phyloP scores from a whole-genome alignment of 2,113 vertebrate species.

The Aspidoscelis tigris region DNA sequence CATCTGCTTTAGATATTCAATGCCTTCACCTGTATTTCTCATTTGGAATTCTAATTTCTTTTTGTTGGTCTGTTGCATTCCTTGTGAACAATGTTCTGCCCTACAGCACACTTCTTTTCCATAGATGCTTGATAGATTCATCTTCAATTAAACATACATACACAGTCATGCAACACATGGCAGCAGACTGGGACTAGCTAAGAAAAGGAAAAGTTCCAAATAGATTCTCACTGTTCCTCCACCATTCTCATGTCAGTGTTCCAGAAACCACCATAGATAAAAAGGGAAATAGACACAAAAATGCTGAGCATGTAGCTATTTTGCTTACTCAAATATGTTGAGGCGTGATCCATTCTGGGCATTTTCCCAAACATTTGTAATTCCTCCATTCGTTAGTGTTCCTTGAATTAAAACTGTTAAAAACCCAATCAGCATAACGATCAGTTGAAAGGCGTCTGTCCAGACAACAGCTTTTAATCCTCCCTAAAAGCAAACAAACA shows the following conservation, averaged over 20 bases:
- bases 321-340: constrained; percentile 78
- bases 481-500: constrained; percentile 71
- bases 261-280: too few relatives aligned
- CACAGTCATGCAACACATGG: too few relatives aligned
- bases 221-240: too few relatives aligned
- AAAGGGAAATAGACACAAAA: not conserved
- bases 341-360: constrained; percentile 79
- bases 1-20: not conserved
- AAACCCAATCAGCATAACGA: constrained; percentile 85
- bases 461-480: constrained; percentile 89
- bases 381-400: constrained; percentile 71
- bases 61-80: too few relatives aligned
- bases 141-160: too few relatives aligned
- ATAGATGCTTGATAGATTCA: too few relatives aligned
- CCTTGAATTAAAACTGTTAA: constrained; percentile 81
- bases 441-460: constrained; percentile 90
- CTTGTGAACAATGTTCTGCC: not conserved
- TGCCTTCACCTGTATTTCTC: not conserved
- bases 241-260: too few relatives aligned
- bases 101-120: not conserved
- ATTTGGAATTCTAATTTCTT: not conserved
- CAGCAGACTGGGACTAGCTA: too few relatives aligned
- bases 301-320: not conserved
- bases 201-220: too few relatives aligned
- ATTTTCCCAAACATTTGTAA: constrained; percentile 72